phyloP scores from a whole-genome alignment of 2,797 vertebrate genomes.

The Sebastolobus altivelis region DNA sequence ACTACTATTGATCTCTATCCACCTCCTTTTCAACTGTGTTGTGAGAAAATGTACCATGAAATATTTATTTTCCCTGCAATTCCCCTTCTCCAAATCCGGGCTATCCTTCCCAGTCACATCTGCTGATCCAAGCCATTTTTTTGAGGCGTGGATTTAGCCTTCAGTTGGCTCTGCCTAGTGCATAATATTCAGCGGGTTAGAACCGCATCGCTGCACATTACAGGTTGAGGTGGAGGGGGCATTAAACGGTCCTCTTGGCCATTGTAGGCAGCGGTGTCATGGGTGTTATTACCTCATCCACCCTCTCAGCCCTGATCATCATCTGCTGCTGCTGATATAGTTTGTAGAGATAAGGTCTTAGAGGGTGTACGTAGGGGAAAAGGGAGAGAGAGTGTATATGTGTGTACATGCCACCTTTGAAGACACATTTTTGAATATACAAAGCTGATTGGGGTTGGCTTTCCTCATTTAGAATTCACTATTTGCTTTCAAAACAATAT shows the following conservation, averaged over 20 bases:
- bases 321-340: constrained; percentile 17
- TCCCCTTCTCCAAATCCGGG: constrained; percentile 43
- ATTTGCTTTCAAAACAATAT: background rate
- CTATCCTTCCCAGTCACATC: constrained; percentile 67
- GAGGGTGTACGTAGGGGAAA: background rate
- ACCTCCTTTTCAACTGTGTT: constrained; percentile 51
- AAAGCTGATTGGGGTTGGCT: background rate
- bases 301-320: constrained; percentile 36
- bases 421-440: background rate
- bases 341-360: constrained; percentile 2
- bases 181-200: constrained; percentile 59
- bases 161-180: constrained; percentile 43
- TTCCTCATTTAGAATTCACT: constrained; percentile 4
- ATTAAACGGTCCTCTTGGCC: constrained; percentile 38
- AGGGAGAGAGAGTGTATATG: background rate
- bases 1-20: constrained; percentile 62
- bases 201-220: constrained; percentile 63
- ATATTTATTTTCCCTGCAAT: constrained; percentile 69
- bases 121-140: constrained; percentile 68
- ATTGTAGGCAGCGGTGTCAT: constrained; percentile 25
- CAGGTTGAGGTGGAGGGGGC: constrained; percentile 54
- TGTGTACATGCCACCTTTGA: background rate
- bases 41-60: constrained; percentile 64
- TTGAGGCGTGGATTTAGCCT: constrained; percentile 47
- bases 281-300: constrained; percentile 36